These are phyloP conservation scores for Hyla sarda DNA, from an alignment of 2,113 vertebrate genomes.

Conservation along the genomic window DNA sequence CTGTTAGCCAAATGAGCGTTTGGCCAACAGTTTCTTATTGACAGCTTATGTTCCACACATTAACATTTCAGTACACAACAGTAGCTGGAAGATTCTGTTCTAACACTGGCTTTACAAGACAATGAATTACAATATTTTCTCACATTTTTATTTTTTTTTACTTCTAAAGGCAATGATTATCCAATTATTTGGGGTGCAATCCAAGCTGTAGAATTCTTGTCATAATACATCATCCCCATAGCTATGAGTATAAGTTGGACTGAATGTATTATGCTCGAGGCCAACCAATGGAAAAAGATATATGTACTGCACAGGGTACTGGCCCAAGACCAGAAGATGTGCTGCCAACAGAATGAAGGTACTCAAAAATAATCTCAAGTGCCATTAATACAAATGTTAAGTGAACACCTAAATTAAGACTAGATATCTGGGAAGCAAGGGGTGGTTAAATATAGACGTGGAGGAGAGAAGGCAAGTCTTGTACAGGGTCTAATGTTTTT, in stretches of 20 bases:
- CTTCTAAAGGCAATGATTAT: background rate
- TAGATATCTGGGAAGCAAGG: conserved; percentile 35
- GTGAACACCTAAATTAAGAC: conserved; percentile 52
- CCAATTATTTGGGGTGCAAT: background rate
- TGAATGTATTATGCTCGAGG: background rate
- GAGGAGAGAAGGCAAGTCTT: background rate
- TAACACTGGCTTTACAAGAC: background rate
- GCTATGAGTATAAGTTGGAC: background rate
- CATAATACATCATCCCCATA: background rate
- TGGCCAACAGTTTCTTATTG: no score
- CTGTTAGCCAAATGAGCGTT: no score
- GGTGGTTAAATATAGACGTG: conserved; percentile 45
- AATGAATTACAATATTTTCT: background rate
- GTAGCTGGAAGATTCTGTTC: background rate
- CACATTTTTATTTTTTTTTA: background rate
- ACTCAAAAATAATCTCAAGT: conserved; percentile 47
- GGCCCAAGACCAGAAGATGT: conserved; percentile 34
- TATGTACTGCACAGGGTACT: background rate
- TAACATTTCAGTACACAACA: background rate
- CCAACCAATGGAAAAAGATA: background rate
- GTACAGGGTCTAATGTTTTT: background rate
- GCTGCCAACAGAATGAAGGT: conserved; percentile 51
- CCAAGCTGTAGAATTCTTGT: background rate
- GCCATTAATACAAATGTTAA: conserved; percentile 41
- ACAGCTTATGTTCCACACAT: background rate